phyloP scores from a whole-genome alignment of 2,888 invertebrate species.

The Steinernema carpocapsae region DNA sequence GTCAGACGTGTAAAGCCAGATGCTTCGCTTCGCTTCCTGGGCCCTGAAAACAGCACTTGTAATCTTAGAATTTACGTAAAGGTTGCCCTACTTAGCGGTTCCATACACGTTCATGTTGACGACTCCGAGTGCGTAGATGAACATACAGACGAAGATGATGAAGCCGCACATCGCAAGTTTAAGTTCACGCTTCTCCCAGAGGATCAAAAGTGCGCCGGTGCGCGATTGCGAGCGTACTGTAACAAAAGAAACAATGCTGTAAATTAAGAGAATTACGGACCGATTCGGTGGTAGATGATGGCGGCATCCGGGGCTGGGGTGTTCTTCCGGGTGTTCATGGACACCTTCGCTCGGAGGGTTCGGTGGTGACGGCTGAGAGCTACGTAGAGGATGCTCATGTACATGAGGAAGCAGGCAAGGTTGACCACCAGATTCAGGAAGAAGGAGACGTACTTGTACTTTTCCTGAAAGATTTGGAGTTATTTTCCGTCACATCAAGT shows the following conservation, averaged over 20 bases:
- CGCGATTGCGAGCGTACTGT: conserved; percentile 22
- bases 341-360: conserved; percentile 20
- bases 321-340: conserved; percentile 2
- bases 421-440: conserved; percentile 30
- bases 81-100: conserved; percentile 7
- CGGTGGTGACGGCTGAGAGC: conserved; percentile 17
- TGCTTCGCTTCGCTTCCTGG: conserved; percentile 33
- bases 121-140: conserved; percentile 58
- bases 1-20: conserved; percentile 39
- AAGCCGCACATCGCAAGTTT: conserved; percentile 40
- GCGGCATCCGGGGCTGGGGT: background rate
- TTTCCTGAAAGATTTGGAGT: conserved; percentile 8
- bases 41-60: background rate
- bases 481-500: background rate
- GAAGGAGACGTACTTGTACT: conserved; percentile 35
- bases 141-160: conserved; percentile 51
- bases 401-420: conserved; percentile 34
- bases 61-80: background rate
- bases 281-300: conserved; percentile 5
- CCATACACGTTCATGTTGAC: conserved; percentile 37
- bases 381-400: conserved; percentile 36
- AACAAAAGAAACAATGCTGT: background rate
- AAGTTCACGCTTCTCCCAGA: conserved; percentile 40
- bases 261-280: background rate
- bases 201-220: conserved; percentile 19